Percentiles rank a stretch among this genome's conserved stretches.
These are phyloP conservation scores for Himantopus leucocephalus DNA, from an alignment of 2,113 vertebrate species.

Conservation along the genomic window DNA sequence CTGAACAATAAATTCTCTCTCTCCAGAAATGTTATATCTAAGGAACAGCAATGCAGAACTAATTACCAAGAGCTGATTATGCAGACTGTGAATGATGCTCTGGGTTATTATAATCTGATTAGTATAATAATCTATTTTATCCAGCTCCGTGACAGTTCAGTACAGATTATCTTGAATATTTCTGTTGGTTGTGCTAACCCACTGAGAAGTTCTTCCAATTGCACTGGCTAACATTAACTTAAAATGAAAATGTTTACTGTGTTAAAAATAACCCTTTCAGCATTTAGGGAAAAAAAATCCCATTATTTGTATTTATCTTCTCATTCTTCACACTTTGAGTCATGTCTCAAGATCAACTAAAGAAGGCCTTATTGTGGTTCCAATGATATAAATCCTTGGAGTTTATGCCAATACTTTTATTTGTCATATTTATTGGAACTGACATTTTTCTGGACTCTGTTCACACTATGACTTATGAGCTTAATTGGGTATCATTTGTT, in stretches of 20 bases:
- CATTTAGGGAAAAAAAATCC: background rate
- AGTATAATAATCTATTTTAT: background rate
- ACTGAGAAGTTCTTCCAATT: background rate
- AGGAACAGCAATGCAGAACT: background rate
- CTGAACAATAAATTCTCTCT: background rate
- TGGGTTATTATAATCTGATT: background rate
- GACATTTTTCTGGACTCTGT: slow-evolving; percentile 29
- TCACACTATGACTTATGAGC: background rate
- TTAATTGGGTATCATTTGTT: slow-evolving; percentile 54
- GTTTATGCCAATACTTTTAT: slow-evolving; percentile 19
- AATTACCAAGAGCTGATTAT: background rate
- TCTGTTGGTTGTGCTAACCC: background rate
- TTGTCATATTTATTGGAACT: slow-evolving; percentile 31
- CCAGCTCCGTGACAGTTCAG: background rate
- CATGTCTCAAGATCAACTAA: slow-evolving; percentile 39
- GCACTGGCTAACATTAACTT: background rate
- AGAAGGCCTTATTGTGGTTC: slow-evolving; percentile 9
- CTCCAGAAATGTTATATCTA: background rate
- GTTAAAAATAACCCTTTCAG: slow-evolving; percentile 50
- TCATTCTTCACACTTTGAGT: slow-evolving; percentile 43
- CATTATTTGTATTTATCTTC: slow-evolving; percentile 23
- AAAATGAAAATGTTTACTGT: background rate
- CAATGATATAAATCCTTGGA: background rate
- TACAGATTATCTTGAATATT: background rate
- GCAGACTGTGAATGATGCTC: background rate